Conservation (phyloP, 2,888 invertebrate genomes). For the Drosophila fulvimacula region DNA sequence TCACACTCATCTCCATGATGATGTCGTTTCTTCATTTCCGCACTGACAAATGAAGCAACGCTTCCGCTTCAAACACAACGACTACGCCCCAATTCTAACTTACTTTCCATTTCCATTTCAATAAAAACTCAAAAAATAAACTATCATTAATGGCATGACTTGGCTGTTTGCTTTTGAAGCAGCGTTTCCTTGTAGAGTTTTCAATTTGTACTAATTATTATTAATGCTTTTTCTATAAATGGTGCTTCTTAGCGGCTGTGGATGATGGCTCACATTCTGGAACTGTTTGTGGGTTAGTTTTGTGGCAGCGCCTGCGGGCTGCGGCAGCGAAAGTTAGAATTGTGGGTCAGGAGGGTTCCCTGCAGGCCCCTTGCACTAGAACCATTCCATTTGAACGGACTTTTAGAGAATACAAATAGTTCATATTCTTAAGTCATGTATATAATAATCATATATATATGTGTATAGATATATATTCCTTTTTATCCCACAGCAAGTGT, state of each 20-base stretch:
- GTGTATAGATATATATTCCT: no score
- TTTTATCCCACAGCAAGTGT: no score
- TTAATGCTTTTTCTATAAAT: slow-evolving; percentile 65
- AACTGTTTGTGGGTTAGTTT: background rate
- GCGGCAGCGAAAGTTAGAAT: background rate
- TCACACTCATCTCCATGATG: slow-evolving; percentile 4
- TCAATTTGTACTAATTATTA: slow-evolving; percentile 68
- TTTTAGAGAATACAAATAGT: background rate
- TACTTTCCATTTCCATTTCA: slow-evolving; percentile 46
- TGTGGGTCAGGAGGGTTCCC: slow-evolving; percentile 19
- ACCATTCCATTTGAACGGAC: background rate
- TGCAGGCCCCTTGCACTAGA: no score
- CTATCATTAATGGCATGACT: slow-evolving; percentile 54
- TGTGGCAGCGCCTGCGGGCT: slow-evolving; percentile 13
- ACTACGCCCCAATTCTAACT: slow-evolving; percentile 41
- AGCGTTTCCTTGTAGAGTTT: slow-evolving; percentile 3
- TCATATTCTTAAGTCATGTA: no score
- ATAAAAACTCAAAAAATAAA: slow-evolving; percentile 20
- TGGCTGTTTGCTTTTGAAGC: slow-evolving; percentile 8
- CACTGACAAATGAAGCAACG: slow-evolving; percentile 36
- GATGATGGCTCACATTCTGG: slow-evolving; percentile 22
- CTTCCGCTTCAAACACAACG: slow-evolving; percentile 46
- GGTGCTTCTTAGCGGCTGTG: slow-evolving; percentile 11
- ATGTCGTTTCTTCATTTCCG: slow-evolving; percentile 40
- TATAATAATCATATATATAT: no score